Conservation (phyloP, 92 coral and sea anemone species). For the Epizoanthus ramosus region DNA sequence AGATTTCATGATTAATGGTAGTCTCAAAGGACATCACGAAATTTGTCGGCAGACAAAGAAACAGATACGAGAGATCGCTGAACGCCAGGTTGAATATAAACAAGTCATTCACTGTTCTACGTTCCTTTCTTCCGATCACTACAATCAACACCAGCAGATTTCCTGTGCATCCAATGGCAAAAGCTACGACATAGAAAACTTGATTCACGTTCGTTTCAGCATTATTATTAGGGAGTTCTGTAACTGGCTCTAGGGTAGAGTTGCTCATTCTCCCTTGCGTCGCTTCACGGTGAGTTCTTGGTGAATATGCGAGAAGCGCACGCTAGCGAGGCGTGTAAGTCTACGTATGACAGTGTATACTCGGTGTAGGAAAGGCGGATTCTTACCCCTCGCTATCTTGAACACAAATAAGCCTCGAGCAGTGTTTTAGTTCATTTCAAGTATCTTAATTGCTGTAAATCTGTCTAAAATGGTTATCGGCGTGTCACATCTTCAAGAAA, state of each 20-base stretch:
- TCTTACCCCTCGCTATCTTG: background rate
- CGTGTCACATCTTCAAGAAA: background rate
- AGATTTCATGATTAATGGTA: slow-evolving; percentile 76
- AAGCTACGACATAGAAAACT: slow-evolving; percentile 76
- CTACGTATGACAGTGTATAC: background rate
- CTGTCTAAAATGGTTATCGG: background rate
- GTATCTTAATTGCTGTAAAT: slow-evolving; percentile 3
- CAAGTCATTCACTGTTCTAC: slow-evolving; percentile 88
- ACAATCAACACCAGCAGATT: slow-evolving; percentile 83
- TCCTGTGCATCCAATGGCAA: slow-evolving; percentile 82
- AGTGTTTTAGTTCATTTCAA: background rate
- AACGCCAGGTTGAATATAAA: slow-evolving; percentile 93
- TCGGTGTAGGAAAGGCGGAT: background rate
- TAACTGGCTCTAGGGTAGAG: background rate
- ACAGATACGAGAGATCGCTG: slow-evolving; percentile 82
- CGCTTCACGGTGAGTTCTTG: background rate
- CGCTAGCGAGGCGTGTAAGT: background rate
- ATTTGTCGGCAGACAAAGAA: slow-evolving; percentile 85
- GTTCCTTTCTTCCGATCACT: slow-evolving; percentile 80
- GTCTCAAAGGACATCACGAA: slow-evolving; percentile 66
- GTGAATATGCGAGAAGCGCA: background rate
- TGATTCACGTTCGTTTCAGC: slow-evolving; percentile 71
- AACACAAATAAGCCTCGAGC: slow-evolving; percentile 30
- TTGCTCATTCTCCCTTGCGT: slow-evolving; percentile 7
- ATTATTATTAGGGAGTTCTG: background rate